Evolutionary conservation across 2,797 vertebrate genomes (phyloP), one percentile per base, ranked within the genome.

Genomic region (Scolopax bukidnonensis): DNA sequence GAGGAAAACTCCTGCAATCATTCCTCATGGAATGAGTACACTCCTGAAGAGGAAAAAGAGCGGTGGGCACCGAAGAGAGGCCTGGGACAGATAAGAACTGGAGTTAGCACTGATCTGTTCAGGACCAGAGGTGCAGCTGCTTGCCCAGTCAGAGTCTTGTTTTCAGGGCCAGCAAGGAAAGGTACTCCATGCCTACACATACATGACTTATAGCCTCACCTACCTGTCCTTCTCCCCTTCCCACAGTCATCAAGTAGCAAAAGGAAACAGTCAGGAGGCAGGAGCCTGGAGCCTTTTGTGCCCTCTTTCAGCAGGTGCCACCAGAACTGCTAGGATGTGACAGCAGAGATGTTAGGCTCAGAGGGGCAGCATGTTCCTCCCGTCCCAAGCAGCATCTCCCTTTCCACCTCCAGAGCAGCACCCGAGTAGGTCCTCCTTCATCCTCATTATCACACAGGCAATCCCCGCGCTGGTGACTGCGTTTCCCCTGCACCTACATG

Each of bases 401-500:
- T 24, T 67, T 45, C 16, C n/a, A 73, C 5, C 19, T 19, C 21
- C 51, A 50, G 12, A 1, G 0, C 64, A 64, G 68, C 1, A 2
- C 11, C 2, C 2, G 0, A 36, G 12, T 16, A 19, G 11, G 40
- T 75, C 41, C 57, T 75, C 69, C 65, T 17, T 69, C 70, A 38
- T 15, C 28, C 3, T 0, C 5, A 9, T 84, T 76, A 67, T 41
- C 43, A 64, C 23, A 59, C 15, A 70, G 60, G 41, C 36, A 47
- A 15, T 43, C 27, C 11, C 38, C 76, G 12, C 1, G 1, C 6
- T 2, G 0, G 28, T 21, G 41, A 70, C 4, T 28, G 36, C 21
- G 11, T 59, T 57, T 56, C 47, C n/a, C 48, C 65, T 60, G 64
- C 40, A 69, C 36, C 40, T 80, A 61, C 32, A 21, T 60, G 14